These are phyloP conservation scores for Cactoblastis cactorum DNA, from an alignment of 2,888 invertebrate species.

Conservation along the genomic window DNA sequence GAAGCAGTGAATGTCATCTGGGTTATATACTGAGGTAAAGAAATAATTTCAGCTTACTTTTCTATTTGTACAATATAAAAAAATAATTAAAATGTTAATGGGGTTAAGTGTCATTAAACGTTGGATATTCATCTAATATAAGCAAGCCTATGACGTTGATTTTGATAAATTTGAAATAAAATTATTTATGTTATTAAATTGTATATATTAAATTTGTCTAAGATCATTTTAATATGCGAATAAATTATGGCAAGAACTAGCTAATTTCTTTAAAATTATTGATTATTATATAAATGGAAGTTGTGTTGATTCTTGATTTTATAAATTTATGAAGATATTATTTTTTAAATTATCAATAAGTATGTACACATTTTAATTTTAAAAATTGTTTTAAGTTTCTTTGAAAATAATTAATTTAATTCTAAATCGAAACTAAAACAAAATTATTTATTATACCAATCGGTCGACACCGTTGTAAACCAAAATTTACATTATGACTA, in stretches of 20 bases:
- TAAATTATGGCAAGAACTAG: conserved; percentile 4
- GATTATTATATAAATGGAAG: not conserved
- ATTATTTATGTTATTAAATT: not conserved
- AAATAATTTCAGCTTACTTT: not conserved
- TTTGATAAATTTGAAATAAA: not conserved
- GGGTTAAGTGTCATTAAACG: not conserved
- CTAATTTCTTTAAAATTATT: not conserved
- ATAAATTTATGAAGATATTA: not conserved
- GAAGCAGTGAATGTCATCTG: conserved; percentile 12
- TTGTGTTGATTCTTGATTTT: not conserved
- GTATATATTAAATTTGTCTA: too few relatives aligned
- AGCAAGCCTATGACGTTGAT: conserved; percentile 8
- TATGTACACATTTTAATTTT: too few relatives aligned
- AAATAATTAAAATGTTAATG: not conserved
- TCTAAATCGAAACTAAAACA: too few relatives aligned
- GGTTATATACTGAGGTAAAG: conserved; percentile 9
- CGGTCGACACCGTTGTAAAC: too few relatives aligned
- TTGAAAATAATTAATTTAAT: too few relatives aligned
- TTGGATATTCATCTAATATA: not conserved
- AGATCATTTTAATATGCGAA: conserved; percentile 1
- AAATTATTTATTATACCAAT: too few relatives aligned
- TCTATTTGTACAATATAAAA: too few relatives aligned
- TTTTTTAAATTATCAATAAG: too few relatives aligned
- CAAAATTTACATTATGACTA: too few relatives aligned
- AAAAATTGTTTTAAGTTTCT: too few relatives aligned